A percentile compares a stretch with the other conserved stretches of the same genome.
phyloP scores from a whole-genome alignment of 2,113 vertebrate genomes.

The Eidolon helvum region DNA sequence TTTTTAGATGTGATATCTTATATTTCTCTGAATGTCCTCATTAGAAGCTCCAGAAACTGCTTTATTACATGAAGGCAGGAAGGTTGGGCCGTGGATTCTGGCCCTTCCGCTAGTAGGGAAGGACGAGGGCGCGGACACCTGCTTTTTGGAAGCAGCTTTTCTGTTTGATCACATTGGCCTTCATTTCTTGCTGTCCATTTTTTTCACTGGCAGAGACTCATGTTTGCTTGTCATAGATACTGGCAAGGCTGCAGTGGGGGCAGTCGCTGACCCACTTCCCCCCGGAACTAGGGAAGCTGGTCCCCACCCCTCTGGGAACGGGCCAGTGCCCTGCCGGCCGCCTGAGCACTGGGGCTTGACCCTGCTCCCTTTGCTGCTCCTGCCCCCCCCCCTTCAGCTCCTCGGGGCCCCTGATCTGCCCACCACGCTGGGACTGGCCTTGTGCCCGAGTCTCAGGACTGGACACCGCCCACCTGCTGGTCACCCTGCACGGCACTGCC shows the following conservation, averaged over 20 bases:
- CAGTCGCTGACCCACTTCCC: background rate
- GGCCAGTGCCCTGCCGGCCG: no score
- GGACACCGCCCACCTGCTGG: no score
- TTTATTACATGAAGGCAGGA: background rate
- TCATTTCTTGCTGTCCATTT: background rate
- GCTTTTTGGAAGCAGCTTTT: no score
- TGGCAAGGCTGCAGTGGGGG: background rate
- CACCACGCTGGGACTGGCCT: no score
- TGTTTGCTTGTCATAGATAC: background rate
- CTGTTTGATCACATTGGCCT: background rate
- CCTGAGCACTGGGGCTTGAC: no score
- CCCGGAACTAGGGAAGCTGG: background rate
- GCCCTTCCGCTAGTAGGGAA: background rate
- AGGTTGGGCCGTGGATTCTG: background rate
- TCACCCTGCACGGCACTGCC: no score
- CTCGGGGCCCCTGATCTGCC: no score
- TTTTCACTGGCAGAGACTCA: background rate
- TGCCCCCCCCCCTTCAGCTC: no score
- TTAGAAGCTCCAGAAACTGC: background rate
- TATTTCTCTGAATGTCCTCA: background rate
- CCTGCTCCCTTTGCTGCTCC: no score
- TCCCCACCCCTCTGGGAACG: background rate
- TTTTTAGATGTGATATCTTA: background rate
- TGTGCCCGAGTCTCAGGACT: no score
- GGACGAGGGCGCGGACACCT: background rate